Base-by-base conservation (phyloP, 2,113 vertebrate genomes). In the Hippocampus abdominalis region DNA sequence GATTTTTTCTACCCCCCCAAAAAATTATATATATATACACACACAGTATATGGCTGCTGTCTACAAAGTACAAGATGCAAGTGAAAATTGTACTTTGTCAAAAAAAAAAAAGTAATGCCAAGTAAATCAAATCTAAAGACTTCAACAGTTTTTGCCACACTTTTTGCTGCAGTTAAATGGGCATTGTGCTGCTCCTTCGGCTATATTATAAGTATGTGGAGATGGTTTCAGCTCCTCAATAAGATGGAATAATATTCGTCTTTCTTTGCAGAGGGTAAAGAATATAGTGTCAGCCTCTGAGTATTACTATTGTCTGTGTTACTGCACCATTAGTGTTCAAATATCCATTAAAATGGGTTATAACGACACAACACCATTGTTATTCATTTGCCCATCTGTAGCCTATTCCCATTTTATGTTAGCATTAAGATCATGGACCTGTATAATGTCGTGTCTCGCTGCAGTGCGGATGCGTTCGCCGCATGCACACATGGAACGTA, bases 271-370 rank as follows among this genome's bases (percentile, higher is more conserved):
- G 15, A 21, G 15, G 49, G 20, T 51, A 51, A 51, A 51, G 49
- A 51, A 51, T 51, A 51, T 51, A 21, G 2, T 46, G 44, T 46
- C 16, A 16, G 20, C 13, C 44, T 46, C 8, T 15, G 15, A 7
- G 20, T 20, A 51, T 21, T 46, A 16, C 3, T 51, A 21, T 51
- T 9, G 7, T 20, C 20, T 21, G 49, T 21, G 7, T 51, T 51
- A 20, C 49, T 21, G 1, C 20, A 51, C 18, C 16, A 6, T 51
- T 51, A 5, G 20, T 51, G 49, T 51, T 51, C 49, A 51, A 32
- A 87, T 86, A 88, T 81, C 86, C 82, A 90, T 90, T 79, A 84
- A 78, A 84, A 78, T 73, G 70, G 69, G 74, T 36, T 65, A 46
- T 74, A 46, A 46, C 15, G 15, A 2, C 12, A 70, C 79, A 68